Conservation (phyloP, 2,888 invertebrate species). For the Drosophila antonietae region DNA sequence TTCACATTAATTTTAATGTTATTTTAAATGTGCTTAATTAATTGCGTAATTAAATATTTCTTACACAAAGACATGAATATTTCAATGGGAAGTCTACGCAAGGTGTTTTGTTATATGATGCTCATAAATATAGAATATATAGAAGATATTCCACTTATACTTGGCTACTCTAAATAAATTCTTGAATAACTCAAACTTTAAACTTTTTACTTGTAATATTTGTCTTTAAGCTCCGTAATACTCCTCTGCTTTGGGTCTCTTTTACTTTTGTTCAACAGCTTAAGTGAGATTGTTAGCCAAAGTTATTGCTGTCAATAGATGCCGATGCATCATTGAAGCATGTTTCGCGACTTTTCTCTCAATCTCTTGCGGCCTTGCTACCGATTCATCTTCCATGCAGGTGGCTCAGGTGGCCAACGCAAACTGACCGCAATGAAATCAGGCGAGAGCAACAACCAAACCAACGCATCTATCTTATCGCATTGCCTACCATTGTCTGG, state of each 20-base stretch:
- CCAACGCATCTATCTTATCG: slow-evolving; percentile 30
- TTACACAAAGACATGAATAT: not conserved
- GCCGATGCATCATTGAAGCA: slow-evolving; percentile 4
- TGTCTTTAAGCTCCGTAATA: not conserved
- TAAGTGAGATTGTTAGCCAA: slow-evolving; percentile 14
- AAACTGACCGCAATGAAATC: slow-evolving; percentile 56
- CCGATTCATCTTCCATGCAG: not conserved
- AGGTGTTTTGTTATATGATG: not conserved
- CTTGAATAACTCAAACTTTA: not conserved
- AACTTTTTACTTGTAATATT: not conserved
- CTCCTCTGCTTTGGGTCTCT: not conserved
- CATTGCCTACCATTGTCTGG: slow-evolving; percentile 21
- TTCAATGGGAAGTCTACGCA: not conserved
- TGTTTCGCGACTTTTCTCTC: slow-evolving; percentile 2
- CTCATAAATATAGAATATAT: not conserved
- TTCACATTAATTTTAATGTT: slow-evolving; percentile 7
- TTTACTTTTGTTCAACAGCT: not conserved
- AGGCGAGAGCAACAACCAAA: slow-evolving; percentile 28
- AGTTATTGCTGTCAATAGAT: slow-evolving; percentile 21
- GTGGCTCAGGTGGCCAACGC: slow-evolving; percentile 16
- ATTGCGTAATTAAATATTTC: not conserved
- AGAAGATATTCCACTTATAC: not conserved
- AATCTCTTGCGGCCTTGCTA: not conserved
- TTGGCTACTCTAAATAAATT: not conserved
- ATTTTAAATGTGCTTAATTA: slow-evolving; percentile 9